Conservation (phyloP, 2,797 vertebrate species). For the Limnodromus scolopaceus region DNA sequence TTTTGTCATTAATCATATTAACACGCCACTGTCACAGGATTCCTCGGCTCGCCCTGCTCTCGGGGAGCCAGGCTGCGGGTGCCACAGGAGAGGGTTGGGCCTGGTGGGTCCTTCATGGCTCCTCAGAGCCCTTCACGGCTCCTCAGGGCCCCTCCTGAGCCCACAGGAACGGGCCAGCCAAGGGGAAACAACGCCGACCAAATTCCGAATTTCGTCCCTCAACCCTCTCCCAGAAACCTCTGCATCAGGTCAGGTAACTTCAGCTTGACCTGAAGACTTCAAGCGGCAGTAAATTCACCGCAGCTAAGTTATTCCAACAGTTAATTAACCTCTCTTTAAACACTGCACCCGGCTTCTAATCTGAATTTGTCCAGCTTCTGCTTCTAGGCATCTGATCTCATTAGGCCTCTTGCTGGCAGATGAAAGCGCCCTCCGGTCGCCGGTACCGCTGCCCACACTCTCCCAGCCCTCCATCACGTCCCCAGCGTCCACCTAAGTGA, state of each 20-base stretch:
- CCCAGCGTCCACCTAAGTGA: no score
- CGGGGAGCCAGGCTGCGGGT: rapidly evolving
- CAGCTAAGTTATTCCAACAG: background rate
- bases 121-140: background rate
- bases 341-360: background rate
- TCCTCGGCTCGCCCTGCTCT: background rate
- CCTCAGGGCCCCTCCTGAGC: rapidly evolving
- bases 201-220: background rate
- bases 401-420: background rate
- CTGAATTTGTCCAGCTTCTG: background rate
- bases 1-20: background rate
- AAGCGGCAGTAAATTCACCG: background rate
- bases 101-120: background rate
- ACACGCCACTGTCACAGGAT: background rate
- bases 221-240: background rate
- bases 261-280: background rate
- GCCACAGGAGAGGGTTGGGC: no score
- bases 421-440: background rate
- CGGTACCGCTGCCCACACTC: background rate
- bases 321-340: background rate
- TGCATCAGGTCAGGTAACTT: background rate
- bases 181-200: rapidly evolving
- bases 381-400: background rate
- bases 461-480: rapidly evolving
- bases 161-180: rapidly evolving